Base-by-base conservation (phyloP, 2,113 vertebrate genomes). In the Excalfactoria chinensis region DNA sequence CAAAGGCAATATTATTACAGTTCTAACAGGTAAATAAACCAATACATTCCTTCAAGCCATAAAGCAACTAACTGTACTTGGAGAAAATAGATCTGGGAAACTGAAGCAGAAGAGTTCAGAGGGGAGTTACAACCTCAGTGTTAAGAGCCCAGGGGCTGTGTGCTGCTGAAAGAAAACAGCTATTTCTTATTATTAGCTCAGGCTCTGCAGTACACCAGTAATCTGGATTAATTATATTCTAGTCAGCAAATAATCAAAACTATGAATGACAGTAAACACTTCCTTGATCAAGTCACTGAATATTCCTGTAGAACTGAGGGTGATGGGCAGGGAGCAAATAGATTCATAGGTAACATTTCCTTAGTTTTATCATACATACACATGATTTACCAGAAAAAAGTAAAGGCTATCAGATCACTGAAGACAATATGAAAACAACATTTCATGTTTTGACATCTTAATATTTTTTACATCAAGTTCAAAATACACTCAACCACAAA, bases 1-100 rank as follows among this genome's bases (percentile, higher is more conserved):
- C 96, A 95, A 95, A 95, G 90, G 89, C 90, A 97, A 95, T 97
- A 94, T 97, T 97, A 96, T 97, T 98, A 95, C 63, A 97, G 89
- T 88, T 91, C 81, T 96, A 97, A 95, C 94, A 96, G 88, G 96
- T 96, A 96, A 97, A 94, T 97, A 97, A 97, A 95, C 92, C 88
- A 97, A 97, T 91, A 94, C 34, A 93, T 96, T 97, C 95, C 94
- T 78, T 89, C 83, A 83, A 96, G 83, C 66, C 67, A 79, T 97
- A 97, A 97, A 97, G 89, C 80, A 97, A 86, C 69, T 93, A 94
- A 92, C 88, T 77, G 70, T 77, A 86, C 48, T 93, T 91, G 58
- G 41, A 93, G 82, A 96, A 97, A 97, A 97, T 32, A 93, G 78
- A 94, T 87, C 74, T 88, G 90, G 91, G 94, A 88, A 94, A 83